Base-by-base conservation (phyloP, 1,140 invertebrate species). In the Frieseomelitta varia region DNA sequence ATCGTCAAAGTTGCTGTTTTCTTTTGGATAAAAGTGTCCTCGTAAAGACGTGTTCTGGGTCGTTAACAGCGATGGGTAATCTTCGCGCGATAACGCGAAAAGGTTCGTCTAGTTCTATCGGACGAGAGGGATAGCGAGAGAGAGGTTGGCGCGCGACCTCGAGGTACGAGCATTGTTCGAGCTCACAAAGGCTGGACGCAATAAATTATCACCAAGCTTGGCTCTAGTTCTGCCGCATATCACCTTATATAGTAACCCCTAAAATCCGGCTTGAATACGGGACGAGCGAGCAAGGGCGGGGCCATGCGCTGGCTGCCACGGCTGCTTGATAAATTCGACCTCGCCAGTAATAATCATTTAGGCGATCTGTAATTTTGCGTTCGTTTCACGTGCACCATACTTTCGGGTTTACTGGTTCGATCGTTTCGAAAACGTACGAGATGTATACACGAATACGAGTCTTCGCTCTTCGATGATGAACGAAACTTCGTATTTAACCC, bases 171-270 rank as follows among this genome's bases (percentile, higher is more conserved):
- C 71, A 91, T 91, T 91, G 91, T 92, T 88, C 84, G 78, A 68
- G 47, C 69, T 39, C 67, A 92, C 91, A 92, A 92, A 91, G 88
- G 79, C 72, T 75, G 74, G 67, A 63, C 55, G 85, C 86, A 85
- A 90, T 92, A 85, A 92, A 92, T 92, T 91, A 91, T 91, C 86
- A 87, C 85, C 85, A 63, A 12, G 24, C 34, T 27, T n/a, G 34
- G 47, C 78, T 53, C 30, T 39, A 47, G 39, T 24, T 27, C 58
- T 55, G 55, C 30, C 55, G 58, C 77, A 74, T 79, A 85, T 78
- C 61, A 74, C 68, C 67, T 56, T 55, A 27, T 79, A 63, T 63
- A 67, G 56, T 74, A 77, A 80, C 83, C 58, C 47, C 53, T 61
- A 84, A 84, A 84, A 88, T 79, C 65, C 72, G 55, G 74, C 10